These are phyloP conservation scores for Oplegnathus fasciatus DNA, from an alignment of 2,113 vertebrate genomes.

Conservation along the genomic window DNA sequence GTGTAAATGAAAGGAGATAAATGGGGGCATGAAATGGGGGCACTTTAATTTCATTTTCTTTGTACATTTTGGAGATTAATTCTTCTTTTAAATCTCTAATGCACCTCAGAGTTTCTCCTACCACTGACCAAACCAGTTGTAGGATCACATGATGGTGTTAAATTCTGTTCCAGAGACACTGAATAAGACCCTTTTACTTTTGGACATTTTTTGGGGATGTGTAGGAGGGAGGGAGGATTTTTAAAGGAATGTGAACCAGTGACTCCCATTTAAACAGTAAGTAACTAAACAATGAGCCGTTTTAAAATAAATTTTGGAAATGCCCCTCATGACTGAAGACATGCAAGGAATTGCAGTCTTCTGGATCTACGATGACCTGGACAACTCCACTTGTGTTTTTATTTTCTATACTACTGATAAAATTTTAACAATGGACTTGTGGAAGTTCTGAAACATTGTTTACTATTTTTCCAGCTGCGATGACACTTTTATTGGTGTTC, in stretches of 20 bases:
- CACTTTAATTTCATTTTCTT: background rate
- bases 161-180: background rate
- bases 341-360: background rate
- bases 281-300: slow-evolving; percentile 1
- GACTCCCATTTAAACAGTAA: slow-evolving; percentile 45
- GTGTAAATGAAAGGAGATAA: background rate
- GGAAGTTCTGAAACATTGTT: background rate
- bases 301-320: slow-evolving; percentile 13
- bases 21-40: no score
- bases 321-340: background rate
- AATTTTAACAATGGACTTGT: background rate
- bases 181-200: background rate
- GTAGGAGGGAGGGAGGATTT: slow-evolving; percentile 2
- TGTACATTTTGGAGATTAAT: background rate
- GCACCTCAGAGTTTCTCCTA: background rate
- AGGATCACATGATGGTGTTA: background rate
- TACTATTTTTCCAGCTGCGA: no score
- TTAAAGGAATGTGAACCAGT: slow-evolving; percentile 48
- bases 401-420: background rate
- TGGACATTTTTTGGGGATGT: background rate
- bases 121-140: background rate
- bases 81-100: background rate
- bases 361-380: background rate
- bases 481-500: no score
- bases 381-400: background rate